phyloP scores from a whole-genome alignment of 2,888 invertebrate species.

The Muscina levida region DNA sequence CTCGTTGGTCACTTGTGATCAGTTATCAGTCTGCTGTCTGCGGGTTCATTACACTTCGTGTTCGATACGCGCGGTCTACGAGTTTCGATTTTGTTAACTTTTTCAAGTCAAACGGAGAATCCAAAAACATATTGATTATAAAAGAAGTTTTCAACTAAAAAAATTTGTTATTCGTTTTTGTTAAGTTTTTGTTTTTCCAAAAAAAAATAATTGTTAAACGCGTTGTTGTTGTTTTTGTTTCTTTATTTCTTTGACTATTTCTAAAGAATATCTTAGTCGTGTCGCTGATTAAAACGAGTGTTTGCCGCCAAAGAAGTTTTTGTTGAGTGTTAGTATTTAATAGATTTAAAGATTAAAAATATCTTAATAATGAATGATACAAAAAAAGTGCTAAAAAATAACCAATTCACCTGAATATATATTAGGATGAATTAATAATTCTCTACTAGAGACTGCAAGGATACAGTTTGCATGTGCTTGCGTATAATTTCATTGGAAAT shows the following conservation, averaged over 20 bases:
- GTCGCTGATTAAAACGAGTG: conserved; percentile 24
- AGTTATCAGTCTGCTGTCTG: conserved; percentile 60
- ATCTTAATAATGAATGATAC: not conserved
- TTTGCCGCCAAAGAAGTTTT: conserved; percentile 3
- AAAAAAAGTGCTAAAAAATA: not conserved
- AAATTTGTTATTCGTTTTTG: conserved; percentile 60
- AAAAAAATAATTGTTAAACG: conserved; percentile 33
- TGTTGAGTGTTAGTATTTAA: conserved; percentile 64
- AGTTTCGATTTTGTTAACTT: conserved; percentile 14
- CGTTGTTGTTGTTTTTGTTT: conserved; percentile 35
- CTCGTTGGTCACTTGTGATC: conserved; percentile 63
- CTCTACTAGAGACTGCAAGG: too few species aligned
- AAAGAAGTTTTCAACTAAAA: not conserved
- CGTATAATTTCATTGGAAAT: too few species aligned
- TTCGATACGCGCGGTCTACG: conserved; percentile 47
- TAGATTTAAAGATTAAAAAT: not conserved
- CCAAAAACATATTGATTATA: conserved; percentile 27
- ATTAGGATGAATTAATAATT: too few species aligned
- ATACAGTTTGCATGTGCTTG: too few species aligned
- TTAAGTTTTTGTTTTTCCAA: conserved; percentile 62
- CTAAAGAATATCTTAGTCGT: conserved; percentile 22
- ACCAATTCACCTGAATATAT: too few species aligned
- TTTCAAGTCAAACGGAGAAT: conserved; percentile 7
- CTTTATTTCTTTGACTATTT: not conserved
- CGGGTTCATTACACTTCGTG: conserved; percentile 45